Evolutionary conservation across 2,113 vertebrate species (phyloP).

Genomic region (Grus americana): DNA sequence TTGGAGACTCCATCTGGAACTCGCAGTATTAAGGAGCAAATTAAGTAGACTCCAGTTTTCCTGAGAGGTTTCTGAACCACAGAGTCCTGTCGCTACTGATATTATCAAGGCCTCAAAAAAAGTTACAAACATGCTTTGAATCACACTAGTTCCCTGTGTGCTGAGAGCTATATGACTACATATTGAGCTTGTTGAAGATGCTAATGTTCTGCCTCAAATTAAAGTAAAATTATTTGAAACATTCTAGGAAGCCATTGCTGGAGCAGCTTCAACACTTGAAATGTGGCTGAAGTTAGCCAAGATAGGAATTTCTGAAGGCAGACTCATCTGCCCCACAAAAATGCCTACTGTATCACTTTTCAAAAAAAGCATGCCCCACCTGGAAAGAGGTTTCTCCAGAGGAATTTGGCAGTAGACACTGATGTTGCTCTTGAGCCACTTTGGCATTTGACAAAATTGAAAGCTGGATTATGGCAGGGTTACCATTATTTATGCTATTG

Average conservation of each 20-base stretch:
- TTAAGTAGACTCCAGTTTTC: neutral
- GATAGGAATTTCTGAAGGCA: conserved; percentile 1
- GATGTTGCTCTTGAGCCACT: neutral
- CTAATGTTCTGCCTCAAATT: conserved; percentile 36
- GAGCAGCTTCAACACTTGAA: neutral
- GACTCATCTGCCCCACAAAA: neutral
- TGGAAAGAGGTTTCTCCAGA: neutral
- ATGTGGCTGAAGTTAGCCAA: neutral
- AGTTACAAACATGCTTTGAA: conserved; percentile 16
- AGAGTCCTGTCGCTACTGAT: neutral
- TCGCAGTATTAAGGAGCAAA: conserved; percentile 11
- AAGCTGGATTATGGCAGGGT: neutral
- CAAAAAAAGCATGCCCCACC: neutral
- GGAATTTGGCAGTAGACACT: neutral
- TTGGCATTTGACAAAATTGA: neutral
- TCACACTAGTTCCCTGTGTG: neutral
- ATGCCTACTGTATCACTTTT: neutral
- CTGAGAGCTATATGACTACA: neutral
- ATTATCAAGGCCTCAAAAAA: neutral
- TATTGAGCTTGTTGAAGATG: conserved; percentile 20
- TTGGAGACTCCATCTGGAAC: conserved; percentile 23
- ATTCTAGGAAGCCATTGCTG: conserved; percentile 23
- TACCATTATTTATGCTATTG: neutral
- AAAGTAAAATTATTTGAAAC: conserved; percentile 37
- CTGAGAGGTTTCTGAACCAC: conserved; percentile 9